Conservation (phyloP, 2,888 invertebrate species). For the Anticlea derivata region DNA sequence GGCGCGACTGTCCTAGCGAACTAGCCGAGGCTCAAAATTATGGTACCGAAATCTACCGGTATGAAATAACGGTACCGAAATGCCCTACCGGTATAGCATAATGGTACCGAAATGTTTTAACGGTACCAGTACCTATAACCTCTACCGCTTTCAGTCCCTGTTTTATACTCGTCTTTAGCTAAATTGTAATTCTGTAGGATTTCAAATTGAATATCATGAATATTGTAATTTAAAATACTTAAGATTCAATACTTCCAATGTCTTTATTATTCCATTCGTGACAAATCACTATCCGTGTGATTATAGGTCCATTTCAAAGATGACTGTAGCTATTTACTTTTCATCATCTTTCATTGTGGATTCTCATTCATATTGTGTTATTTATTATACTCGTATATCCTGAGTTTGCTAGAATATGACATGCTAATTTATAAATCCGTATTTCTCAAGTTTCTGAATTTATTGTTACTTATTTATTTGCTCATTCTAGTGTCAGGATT, state of each 20-base stretch:
- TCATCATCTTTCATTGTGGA: neutral
- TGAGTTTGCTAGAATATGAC: neutral
- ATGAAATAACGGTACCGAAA: too few relatives aligned
- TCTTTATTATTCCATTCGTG: neutral
- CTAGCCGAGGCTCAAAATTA: too few relatives aligned
- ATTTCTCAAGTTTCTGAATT: conserved; percentile 1
- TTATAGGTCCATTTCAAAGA: neutral
- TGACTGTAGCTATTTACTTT: neutral
- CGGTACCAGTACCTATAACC: too few relatives aligned
- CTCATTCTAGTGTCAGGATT: neutral
- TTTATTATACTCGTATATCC: too few relatives aligned
- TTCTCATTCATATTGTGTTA: neutral
- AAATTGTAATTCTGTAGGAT: conserved; percentile 36
- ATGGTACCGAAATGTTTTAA: too few relatives aligned
- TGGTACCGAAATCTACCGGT: too few relatives aligned
- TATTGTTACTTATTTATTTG: conserved; percentile 3
- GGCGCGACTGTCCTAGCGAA: too few relatives aligned
- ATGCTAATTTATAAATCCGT: neutral
- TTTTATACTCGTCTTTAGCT: conserved; percentile 18
- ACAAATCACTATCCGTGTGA: neutral
- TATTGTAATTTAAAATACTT: too few relatives aligned
- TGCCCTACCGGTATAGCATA: too few relatives aligned
- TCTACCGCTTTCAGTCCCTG: too few relatives aligned
- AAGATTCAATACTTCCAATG: neutral
- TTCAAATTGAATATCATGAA: conserved; percentile 12